phyloP scores from a whole-genome alignment of 2,113 vertebrate genomes.

The Gadus macrocephalus region DNA sequence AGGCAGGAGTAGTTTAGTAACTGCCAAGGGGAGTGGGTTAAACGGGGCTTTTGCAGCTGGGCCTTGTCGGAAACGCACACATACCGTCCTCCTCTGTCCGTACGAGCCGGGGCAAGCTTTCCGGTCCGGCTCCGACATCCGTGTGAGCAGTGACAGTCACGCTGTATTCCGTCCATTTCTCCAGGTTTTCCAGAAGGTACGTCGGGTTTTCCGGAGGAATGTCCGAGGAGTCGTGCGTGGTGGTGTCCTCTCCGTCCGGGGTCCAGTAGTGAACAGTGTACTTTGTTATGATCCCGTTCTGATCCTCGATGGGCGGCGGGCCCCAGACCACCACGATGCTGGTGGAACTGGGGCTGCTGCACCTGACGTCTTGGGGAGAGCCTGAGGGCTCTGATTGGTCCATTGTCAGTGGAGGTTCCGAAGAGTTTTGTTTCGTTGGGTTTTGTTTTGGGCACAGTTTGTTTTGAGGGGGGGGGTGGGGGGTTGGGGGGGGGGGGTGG shows the following conservation, averaged over 20 bases:
- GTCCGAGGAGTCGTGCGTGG: constrained; percentile 77
- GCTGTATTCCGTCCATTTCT: constrained; percentile 98
- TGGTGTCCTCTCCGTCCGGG: constrained; percentile 85
- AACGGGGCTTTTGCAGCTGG: constrained; percentile 66
- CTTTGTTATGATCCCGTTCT: constrained; percentile 93
- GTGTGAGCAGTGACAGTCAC: constrained; percentile 93
- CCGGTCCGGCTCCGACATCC: constrained; percentile 92
- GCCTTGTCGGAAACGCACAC: constrained; percentile 73
- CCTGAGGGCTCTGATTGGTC: constrained; percentile 91
- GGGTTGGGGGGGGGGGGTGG: constrained; percentile 11
- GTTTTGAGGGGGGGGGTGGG: constrained; percentile 44
- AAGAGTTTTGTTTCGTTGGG: constrained; percentile 21
- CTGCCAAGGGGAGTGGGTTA: constrained; percentile 34
- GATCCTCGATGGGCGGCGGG: constrained; percentile 87
- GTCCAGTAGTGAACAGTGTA: constrained; percentile 88
- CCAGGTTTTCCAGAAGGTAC: constrained; percentile 97
- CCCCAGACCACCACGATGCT: constrained; percentile 99
- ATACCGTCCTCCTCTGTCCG: constrained; percentile 99
- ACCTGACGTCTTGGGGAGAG: constrained; percentile 94
- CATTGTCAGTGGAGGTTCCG: constrained; percentile 20
- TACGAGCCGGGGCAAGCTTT: constrained; percentile 88
- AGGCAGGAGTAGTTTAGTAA: constrained; percentile 56
- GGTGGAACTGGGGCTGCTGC: constrained; percentile 94
- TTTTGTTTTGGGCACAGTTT: constrained; percentile 22
- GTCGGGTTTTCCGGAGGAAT: constrained; percentile 85